phyloP scores from a whole-genome alignment of 2,113 vertebrate genomes.

The Dendrocopos noguchii region DNA sequence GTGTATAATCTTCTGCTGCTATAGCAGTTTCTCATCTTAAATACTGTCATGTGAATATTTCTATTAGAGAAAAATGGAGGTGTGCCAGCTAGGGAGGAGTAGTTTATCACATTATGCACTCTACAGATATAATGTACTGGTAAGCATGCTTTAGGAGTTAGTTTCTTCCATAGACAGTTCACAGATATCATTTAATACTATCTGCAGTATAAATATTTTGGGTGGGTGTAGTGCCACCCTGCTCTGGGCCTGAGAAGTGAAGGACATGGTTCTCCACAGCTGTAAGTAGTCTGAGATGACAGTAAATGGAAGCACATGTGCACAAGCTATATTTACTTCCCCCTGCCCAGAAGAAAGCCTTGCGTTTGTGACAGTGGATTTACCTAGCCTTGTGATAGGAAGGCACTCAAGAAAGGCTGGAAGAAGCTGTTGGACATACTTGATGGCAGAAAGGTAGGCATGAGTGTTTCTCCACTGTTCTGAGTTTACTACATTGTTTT shows the following conservation, averaged over 20 bases:
- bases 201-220: not conserved
- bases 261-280: not conserved
- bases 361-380: not conserved
- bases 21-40: not conserved
- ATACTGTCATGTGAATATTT: not conserved
- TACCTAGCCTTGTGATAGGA: not conserved
- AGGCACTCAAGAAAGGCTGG: not conserved
- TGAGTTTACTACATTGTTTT: not conserved
- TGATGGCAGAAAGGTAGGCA: not conserved
- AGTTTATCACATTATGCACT: not conserved
- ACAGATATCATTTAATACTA: not conserved
- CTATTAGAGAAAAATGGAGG: not conserved
- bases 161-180: not conserved
- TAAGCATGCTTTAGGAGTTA: not conserved
- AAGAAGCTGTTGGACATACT: not conserved
- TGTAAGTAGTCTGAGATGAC: not conserved
- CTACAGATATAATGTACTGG: not conserved
- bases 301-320: not conserved
- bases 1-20: not conserved
- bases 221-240: not conserved
- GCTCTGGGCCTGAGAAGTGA: not conserved
- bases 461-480: not conserved
- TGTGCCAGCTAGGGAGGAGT: not conserved
- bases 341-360: not conserved
- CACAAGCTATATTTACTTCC: not conserved